Percentiles rank a stretch among this genome's conserved stretches.
Conservation (phyloP, 1,140 invertebrate genomes). For the Saccostrea echinata region DNA sequence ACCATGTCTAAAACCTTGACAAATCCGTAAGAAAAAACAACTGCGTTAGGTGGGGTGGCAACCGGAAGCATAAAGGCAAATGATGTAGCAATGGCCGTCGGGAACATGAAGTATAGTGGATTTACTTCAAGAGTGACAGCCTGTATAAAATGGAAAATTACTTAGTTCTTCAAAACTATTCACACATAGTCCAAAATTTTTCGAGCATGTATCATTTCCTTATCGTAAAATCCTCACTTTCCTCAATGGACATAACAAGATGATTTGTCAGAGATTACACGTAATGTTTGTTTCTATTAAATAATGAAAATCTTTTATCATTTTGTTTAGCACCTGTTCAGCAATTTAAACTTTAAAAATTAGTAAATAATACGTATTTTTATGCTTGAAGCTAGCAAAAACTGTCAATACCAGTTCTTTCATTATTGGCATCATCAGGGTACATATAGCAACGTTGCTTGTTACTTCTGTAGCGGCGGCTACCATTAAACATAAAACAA, state of each 20-base stretch:
- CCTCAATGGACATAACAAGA: too few species aligned
- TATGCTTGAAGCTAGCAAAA: too few species aligned
- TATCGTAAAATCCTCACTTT: background rate
- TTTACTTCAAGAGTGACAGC: slow-evolving; percentile 82
- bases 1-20: slow-evolving; percentile 80
- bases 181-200: background rate
- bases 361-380: too few species aligned
- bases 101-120: slow-evolving; percentile 93
- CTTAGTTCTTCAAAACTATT: background rate
- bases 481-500: slow-evolving; percentile 77
- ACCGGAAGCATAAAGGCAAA: slow-evolving; percentile 90
- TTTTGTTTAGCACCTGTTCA: too few species aligned
- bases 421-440: slow-evolving; percentile 81
- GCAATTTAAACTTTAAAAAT: too few species aligned
- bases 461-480: slow-evolving; percentile 80
- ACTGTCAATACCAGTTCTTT: slow-evolving; percentile 75
- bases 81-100: slow-evolving; percentile 89
- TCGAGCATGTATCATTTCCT: background rate
- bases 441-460: slow-evolving; percentile 81
- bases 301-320: too few species aligned
- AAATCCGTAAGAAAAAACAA: slow-evolving; percentile 86
- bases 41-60: slow-evolving; percentile 95
- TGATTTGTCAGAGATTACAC: too few species aligned
- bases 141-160: slow-evolving; percentile 72
- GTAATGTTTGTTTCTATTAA: too few species aligned